Conservation (phyloP, 2,888 invertebrate genomes). For the Hololepta plana region DNA sequence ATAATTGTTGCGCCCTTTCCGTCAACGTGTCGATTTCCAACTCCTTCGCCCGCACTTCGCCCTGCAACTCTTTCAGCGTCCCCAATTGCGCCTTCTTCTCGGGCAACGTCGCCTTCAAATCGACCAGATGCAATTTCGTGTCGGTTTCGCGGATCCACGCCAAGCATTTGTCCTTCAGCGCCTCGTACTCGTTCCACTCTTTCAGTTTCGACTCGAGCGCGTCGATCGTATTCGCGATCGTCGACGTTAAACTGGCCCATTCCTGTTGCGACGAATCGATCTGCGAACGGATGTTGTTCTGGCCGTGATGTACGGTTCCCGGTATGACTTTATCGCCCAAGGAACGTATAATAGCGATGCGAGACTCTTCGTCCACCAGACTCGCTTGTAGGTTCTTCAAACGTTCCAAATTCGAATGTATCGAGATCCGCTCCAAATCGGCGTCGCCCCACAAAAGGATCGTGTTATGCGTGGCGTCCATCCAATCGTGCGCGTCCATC, state of each 20-base stretch:
- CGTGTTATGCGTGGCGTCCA: conserved; percentile 66
- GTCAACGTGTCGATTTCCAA: conserved; percentile 84
- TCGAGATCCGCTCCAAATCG: conserved; percentile 64
- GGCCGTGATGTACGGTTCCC: conserved; percentile 66
- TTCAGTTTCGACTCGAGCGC: conserved; percentile 65
- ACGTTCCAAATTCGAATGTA: conserved; percentile 75
- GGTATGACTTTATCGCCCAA: conserved; percentile 84
- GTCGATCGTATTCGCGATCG: conserved; percentile 60
- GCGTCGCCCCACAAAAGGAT: conserved; percentile 69
- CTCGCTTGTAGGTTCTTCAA: conserved; percentile 61
- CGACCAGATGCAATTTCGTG: conserved; percentile 70
- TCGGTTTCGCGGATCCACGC: conserved; percentile 81
- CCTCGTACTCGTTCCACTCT: conserved; percentile 86
- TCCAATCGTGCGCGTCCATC: conserved; percentile 73
- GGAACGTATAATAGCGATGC: conserved; percentile 60
- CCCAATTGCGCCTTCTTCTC: conserved; percentile 79
- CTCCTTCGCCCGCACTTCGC: conserved; percentile 78
- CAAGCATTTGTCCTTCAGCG: conserved; percentile 66
- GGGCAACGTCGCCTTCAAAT: conserved; percentile 60
- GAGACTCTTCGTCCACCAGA: conserved; percentile 70
- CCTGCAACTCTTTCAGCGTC: conserved; percentile 59
- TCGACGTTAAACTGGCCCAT: conserved; percentile 68
- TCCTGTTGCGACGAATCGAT: conserved; percentile 78
- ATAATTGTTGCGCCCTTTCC: conserved; percentile 72
- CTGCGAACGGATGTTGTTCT: conserved; percentile 70